phyloP scores from a whole-genome alignment of 2,113 vertebrate species.

The Nycticorax nycticorax region DNA sequence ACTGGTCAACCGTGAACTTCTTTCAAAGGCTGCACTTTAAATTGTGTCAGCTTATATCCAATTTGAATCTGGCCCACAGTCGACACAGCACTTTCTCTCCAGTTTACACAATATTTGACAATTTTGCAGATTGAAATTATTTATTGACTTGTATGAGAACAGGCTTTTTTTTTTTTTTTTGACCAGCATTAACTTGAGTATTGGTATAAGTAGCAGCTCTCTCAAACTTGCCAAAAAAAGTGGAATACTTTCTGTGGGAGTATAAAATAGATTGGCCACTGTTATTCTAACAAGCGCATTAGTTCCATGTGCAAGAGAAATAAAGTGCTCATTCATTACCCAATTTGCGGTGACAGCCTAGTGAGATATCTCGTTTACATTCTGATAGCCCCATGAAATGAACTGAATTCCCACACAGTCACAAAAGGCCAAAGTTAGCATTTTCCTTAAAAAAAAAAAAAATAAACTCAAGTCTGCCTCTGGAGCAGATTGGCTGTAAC shows the following conservation, averaged over 20 bases:
- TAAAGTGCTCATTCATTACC: constrained; percentile 68
- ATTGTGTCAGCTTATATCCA: background rate
- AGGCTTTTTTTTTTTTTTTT: background rate
- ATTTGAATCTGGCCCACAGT: background rate
- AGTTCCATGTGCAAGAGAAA: constrained; percentile 40
- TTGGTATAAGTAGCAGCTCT: constrained; percentile 36
- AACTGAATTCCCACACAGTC: constrained; percentile 42
- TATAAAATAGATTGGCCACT: constrained; percentile 58
- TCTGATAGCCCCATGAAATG: constrained; percentile 45
- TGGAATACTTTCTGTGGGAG: constrained; percentile 63
- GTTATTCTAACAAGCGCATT: constrained; percentile 39
- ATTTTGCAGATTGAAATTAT: background rate
- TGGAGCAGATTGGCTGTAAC: constrained; percentile 37
- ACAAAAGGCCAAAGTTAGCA: constrained; percentile 38
- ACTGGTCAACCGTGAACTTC: background rate
- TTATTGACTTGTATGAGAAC: background rate
- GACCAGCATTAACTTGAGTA: background rate
- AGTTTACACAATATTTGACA: background rate
- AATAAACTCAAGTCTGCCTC: constrained; percentile 35
- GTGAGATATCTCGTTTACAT: constrained; percentile 53
- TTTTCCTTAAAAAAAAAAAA: constrained; percentile 20
- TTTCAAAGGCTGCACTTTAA: background rate
- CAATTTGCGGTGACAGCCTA: background rate
- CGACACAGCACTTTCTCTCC: background rate
- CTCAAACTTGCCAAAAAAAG: constrained; percentile 24